phyloP scores from a whole-genome alignment of 1,140 invertebrate genomes.

The Listronotus oregonensis region DNA sequence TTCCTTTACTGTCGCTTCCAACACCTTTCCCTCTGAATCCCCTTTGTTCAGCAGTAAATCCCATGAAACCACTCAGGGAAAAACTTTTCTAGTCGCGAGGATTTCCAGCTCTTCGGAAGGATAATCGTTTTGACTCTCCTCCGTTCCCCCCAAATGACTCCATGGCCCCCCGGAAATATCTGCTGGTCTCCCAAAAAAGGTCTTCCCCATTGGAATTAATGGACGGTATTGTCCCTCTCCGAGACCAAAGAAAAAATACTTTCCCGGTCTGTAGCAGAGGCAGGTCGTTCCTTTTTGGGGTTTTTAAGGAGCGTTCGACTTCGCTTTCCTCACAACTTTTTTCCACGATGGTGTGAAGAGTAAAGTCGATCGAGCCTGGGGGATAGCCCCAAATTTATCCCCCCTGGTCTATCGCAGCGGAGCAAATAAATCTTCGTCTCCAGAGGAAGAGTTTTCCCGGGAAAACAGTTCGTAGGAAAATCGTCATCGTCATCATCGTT shows the following conservation, averaged over 20 bases:
- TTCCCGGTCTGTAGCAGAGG: constrained; percentile 81
- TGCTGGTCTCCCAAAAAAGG: constrained; percentile 84
- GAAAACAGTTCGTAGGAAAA: constrained; percentile 60
- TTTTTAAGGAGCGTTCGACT: constrained; percentile 65
- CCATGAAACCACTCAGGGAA: constrained; percentile 85
- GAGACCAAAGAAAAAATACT: constrained; percentile 88
- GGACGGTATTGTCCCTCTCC: constrained; percentile 67
- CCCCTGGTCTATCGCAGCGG: constrained; percentile 68
- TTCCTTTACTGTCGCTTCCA: constrained; percentile 84
- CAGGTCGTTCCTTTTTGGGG: constrained; percentile 63
- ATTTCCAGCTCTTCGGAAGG: constrained; percentile 74
- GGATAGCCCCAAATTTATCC: constrained; percentile 82
- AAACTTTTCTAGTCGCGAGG: constrained; percentile 87
- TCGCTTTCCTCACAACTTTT: constrained; percentile 92
- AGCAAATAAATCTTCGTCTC: constrained; percentile 61
- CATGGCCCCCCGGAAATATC: constrained; percentile 81
- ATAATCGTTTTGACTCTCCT: constrained; percentile 58
- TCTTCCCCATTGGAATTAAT: constrained; percentile 65
- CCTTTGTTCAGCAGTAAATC: constrained; percentile 73
- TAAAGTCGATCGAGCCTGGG: constrained; percentile 82
- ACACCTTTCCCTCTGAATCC: constrained; percentile 80
- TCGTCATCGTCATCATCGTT: constrained; percentile 65
- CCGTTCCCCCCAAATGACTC: constrained; percentile 68
- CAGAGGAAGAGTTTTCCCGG: constrained; percentile 64
- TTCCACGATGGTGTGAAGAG: constrained; percentile 90